Base-by-base conservation (phyloP, 30 jellyfish, hydroid and myxozoan species). In the Aurelia sp. region DNA sequence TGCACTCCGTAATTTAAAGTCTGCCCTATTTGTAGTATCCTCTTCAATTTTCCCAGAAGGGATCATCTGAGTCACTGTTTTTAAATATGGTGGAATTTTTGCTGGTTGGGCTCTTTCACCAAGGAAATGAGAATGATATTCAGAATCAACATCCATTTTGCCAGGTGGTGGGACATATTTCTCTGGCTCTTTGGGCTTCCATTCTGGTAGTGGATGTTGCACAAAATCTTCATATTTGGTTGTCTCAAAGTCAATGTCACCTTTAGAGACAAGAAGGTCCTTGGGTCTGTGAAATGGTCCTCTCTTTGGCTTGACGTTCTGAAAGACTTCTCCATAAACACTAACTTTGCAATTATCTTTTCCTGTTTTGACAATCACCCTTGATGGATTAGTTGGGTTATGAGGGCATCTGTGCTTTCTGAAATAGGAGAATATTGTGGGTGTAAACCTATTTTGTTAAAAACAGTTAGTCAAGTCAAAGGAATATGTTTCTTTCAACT, bases 401-500 rank as follows among this genome's bases (percentile, higher is more conserved):
- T 88, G 97, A 5, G 97, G 97, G 63, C 97, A 88, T 78, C 97
- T 70, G 81, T 88, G 97, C 65, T 71, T 77, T 70, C 97, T 88
- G 85, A 44, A 44, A 9, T 41, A 24, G 84, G 22, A 8, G 47
- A 51, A 47, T 38, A 44, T 8, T 8, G 0, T 5, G 6, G 55
- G 55, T 44, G 13, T 44, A 8, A 44, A 44, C 9, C 15, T 44
- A 44, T 7, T 8, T 44, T 44, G 15, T 44, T 44, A 9, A 3
- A 44, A 9, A 5, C 3, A 44, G 55, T 44, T 12, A 44, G 16
- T 44, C 15, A 44, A 44, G 15, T 44, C 55, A 44, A 44, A 44
- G 13, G 13, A 44, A 44, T 44, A 8, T 44, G 55, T 44, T 44
- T 44, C 8, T 44, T 44, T 44, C 15, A 9, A 38, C 50, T 44